A percentile compares a stretch with the other conserved stretches of the same genome.
These are phyloP conservation scores for Nomada goodeniana DNA, from an alignment of 2,888 invertebrate genomes.

Conservation along the genomic window DNA sequence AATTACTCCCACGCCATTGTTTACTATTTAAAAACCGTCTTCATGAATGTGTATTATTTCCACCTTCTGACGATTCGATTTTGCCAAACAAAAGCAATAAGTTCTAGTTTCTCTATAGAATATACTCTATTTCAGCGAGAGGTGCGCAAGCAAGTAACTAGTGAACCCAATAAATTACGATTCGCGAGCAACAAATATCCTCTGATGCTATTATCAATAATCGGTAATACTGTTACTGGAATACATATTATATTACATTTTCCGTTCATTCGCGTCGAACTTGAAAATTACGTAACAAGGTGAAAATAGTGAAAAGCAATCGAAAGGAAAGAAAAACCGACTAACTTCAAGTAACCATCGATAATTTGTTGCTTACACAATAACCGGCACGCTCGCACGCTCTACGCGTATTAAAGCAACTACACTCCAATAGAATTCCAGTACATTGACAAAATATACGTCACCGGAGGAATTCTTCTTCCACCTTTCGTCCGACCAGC, in stretches of 20 bases:
- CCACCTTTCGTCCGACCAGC: not conserved
- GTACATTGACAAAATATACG: not conserved
- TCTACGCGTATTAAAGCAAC: not conserved
- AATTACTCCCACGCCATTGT: no score
- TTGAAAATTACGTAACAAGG: not conserved
- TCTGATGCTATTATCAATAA: not conserved
- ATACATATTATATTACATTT: not conserved
- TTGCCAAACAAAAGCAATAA: not conserved
- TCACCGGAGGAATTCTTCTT: not conserved
- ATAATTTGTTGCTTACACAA: not conserved
- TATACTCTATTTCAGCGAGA: not conserved
- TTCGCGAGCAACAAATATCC: not conserved
- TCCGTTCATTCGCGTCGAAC: not conserved
- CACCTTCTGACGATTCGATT: no score
- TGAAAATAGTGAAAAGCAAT: not conserved
- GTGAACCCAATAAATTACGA: not conserved
- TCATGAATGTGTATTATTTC: no score
- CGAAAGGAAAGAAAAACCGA: not conserved
- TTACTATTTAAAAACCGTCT: no score
- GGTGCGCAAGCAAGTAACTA: not conserved
- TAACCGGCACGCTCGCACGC: not conserved
- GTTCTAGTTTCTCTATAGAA: not conserved
- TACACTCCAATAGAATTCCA: not conserved
- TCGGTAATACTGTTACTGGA: not conserved
- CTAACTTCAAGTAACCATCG: not conserved